A percentile compares a stretch with the other conserved stretches of the same genome.
Conservation (phyloP, 2,888 invertebrate species). For the Nomada lathburiana region DNA sequence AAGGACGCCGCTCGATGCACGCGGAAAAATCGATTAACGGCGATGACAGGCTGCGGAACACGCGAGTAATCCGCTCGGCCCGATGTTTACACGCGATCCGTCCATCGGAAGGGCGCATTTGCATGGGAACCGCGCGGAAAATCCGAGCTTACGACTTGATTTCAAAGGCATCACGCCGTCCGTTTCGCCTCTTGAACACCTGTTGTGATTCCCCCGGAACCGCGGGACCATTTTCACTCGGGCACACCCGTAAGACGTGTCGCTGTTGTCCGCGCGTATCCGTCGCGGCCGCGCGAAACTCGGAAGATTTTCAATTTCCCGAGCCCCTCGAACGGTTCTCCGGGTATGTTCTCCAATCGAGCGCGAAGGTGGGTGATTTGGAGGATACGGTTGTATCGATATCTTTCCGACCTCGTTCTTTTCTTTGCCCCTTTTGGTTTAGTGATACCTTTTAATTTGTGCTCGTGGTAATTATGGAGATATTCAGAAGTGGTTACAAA, state of each 20-base stretch:
- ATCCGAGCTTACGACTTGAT: conserved; percentile 48
- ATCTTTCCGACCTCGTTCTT: too few relatives aligned
- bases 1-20: conserved; percentile 5
- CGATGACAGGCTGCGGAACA: conserved; percentile 42
- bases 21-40: conserved; percentile 51
- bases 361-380: too few relatives aligned
- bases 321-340: too few relatives aligned
- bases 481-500: too few relatives aligned
- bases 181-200: conserved; percentile 34
- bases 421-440: too few relatives aligned
- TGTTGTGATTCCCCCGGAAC: conserved; percentile 43
- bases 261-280: not conserved
- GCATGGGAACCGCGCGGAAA: conserved; percentile 55
- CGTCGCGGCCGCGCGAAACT: not conserved
- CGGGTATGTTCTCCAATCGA: too few relatives aligned
- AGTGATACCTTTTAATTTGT: too few relatives aligned
- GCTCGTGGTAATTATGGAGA: too few relatives aligned
- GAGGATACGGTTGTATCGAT: too few relatives aligned
- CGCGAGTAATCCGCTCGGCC: conserved; percentile 51
- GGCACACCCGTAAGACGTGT: not conserved
- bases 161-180: conserved; percentile 38
- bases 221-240: not conserved
- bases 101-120: conserved; percentile 56
- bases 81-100: conserved; percentile 60
- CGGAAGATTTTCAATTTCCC: too few relatives aligned